These are phyloP conservation scores for Chelon labrosus DNA, from an alignment of 2,797 vertebrate genomes.

Conservation along the genomic window DNA sequence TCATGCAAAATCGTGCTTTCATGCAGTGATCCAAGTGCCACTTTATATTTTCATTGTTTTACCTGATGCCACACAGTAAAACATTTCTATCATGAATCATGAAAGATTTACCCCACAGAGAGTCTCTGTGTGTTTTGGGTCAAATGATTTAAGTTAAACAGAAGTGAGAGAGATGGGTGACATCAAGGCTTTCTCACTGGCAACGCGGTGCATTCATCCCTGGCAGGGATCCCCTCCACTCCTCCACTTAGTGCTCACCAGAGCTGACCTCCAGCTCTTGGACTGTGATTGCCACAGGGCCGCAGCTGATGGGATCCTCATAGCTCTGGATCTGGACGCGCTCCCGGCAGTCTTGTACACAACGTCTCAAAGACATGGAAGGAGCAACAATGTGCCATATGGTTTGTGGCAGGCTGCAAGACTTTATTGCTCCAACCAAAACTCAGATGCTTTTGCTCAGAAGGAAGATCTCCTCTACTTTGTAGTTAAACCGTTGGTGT, in stretches of 20 bases:
- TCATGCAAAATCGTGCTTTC: background rate
- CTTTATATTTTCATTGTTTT: background rate
- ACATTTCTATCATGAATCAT: background rate
- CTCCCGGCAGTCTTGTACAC: constrained; percentile 52
- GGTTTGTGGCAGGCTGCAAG: background rate
- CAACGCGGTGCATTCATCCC: constrained; percentile 52
- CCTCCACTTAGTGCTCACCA: constrained; percentile 54
- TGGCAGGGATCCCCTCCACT: constrained; percentile 59
- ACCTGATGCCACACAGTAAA: background rate
- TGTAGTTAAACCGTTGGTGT: background rate
- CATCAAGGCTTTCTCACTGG: constrained; percentile 26
- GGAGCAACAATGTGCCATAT: constrained; percentile 1
- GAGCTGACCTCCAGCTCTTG: constrained; percentile 58
- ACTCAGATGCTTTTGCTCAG: background rate
- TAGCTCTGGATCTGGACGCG: constrained; percentile 65
- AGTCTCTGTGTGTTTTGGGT: constrained; percentile 16
- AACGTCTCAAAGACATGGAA: constrained; percentile 18
- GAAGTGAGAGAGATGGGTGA: constrained; percentile 35
- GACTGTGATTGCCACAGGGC: constrained; percentile 36
- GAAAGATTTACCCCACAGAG: background rate
- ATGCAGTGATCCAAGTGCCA: background rate
- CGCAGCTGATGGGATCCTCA: constrained; percentile 60
- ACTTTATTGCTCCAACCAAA: background rate
- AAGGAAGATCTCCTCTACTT: background rate
- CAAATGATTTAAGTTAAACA: constrained; percentile 30